phyloP scores from a whole-genome alignment of 2,888 invertebrate species.

The Elysia crispata region DNA sequence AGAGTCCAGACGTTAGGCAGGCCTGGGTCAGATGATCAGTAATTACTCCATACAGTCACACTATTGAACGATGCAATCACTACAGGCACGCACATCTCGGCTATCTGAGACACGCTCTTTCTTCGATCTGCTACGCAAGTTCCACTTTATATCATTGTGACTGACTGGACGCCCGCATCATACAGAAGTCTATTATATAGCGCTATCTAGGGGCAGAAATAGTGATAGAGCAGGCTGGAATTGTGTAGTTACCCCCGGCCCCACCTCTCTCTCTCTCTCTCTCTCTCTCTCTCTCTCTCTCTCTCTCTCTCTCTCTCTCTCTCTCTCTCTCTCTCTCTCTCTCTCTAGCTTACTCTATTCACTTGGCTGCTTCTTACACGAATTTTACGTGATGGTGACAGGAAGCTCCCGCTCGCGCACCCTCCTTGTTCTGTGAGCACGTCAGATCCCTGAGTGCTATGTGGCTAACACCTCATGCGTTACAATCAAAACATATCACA shows the following conservation, averaged over 20 bases:
- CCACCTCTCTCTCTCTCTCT: conserved; percentile 33
- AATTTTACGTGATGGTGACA: background rate
- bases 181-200: background rate
- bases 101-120: background rate
- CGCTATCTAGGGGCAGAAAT: conserved; percentile 2
- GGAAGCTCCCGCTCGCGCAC: no score
- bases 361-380: background rate
- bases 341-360: background rate
- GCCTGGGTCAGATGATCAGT: no score
- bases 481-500: no score
- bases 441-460: no score
- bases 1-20: no score
- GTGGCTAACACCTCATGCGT: no score
- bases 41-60: no score
- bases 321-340: background rate
- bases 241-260: background rate
- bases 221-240: conserved; percentile 22
- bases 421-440: background rate
- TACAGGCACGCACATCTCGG: no score
- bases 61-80: no score
- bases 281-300: conserved; percentile 34
- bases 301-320: conserved; percentile 39
- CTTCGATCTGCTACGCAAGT: background rate
- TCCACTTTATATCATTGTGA: background rate
- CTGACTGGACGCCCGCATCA: background rate